Percentiles rank a stretch among this genome's conserved stretches.
phyloP scores from a whole-genome alignment of 2,113 vertebrate species.

The Acanthochromis polyacanthus region DNA sequence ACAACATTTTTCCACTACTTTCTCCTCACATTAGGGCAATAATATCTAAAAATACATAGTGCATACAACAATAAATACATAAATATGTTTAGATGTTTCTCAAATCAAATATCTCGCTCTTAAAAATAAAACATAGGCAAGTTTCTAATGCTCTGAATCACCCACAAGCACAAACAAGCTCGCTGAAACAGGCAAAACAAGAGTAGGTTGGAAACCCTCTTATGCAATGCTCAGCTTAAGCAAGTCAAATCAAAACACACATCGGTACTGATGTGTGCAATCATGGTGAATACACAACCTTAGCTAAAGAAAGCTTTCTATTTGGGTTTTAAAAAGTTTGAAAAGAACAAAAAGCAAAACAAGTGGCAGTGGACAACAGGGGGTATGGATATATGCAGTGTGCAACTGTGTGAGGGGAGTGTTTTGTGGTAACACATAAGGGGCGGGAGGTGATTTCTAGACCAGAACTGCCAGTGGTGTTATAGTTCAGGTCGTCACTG shows the following conservation, averaged over 20 bases:
- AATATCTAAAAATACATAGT: background rate
- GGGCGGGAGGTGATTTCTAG: constrained; percentile 5
- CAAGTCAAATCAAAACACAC: constrained; percentile 59
- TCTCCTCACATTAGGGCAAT: constrained; percentile 15
- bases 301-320: constrained; percentile 1
- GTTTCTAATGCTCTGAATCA: constrained; percentile 66
- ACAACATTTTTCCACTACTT: background rate
- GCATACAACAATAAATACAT: constrained; percentile 1
- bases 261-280: constrained; percentile 47
- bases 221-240: constrained; percentile 58
- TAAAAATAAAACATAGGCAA: constrained; percentile 19
- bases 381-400: constrained; percentile 49
- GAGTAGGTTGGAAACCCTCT: constrained; percentile 66
- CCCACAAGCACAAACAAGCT: constrained; percentile 69
- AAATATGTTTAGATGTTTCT: constrained; percentile 31
- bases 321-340: constrained; percentile 5
- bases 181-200: constrained; percentile 56
- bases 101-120: constrained; percentile 27
- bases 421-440: constrained; percentile 47
- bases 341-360: constrained; percentile 19
- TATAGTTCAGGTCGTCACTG: background rate
- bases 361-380: constrained; percentile 30
- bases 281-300: constrained; percentile 24
- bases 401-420: constrained; percentile 16
- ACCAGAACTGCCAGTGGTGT: constrained; percentile 2